phyloP scores from a whole-genome alignment of 2,113 vertebrate genomes.

The Brachypteracias leptosomus region DNA sequence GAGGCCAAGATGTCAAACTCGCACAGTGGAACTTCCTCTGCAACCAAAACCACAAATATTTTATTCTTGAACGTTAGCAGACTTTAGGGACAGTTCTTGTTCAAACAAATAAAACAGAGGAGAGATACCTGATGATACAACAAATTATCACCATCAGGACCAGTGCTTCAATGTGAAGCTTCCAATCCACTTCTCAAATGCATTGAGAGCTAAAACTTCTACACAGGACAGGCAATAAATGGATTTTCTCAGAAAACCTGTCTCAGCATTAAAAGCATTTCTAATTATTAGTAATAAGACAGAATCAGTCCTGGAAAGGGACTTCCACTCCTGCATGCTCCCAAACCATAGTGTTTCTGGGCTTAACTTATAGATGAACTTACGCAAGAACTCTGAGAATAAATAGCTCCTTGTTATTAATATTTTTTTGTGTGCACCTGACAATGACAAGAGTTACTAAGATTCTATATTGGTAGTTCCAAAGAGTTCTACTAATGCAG shows the following conservation, averaged over 20 bases:
- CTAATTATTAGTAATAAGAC: neutral
- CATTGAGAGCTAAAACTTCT: neutral
- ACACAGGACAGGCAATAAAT: neutral
- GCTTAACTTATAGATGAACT: neutral
- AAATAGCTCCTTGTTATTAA: neutral
- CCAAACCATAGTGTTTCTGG: neutral
- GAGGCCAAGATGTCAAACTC: constrained; percentile 93
- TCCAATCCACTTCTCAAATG: neutral
- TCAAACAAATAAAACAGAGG: neutral
- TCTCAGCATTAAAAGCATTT: neutral
- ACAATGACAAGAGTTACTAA: neutral
- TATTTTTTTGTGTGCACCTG: too few species aligned
- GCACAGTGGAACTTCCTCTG: constrained; percentile 94
- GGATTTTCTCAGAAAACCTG: neutral
- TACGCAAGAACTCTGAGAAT: neutral
- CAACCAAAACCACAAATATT: constrained; percentile 38
- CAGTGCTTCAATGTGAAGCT: neutral
- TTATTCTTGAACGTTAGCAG: neutral
- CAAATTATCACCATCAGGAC: neutral
- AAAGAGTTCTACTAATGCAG: neutral
- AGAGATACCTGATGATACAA: neutral
- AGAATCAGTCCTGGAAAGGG: neutral
- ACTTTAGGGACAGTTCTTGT: neutral
- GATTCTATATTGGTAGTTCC: neutral
- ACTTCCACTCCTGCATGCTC: neutral